Percentiles rank a stretch among this genome's conserved stretches.
Evolutionary conservation across 2,797 vertebrate genomes (phyloP).

Genomic region (Alouatta caraya): DNA sequence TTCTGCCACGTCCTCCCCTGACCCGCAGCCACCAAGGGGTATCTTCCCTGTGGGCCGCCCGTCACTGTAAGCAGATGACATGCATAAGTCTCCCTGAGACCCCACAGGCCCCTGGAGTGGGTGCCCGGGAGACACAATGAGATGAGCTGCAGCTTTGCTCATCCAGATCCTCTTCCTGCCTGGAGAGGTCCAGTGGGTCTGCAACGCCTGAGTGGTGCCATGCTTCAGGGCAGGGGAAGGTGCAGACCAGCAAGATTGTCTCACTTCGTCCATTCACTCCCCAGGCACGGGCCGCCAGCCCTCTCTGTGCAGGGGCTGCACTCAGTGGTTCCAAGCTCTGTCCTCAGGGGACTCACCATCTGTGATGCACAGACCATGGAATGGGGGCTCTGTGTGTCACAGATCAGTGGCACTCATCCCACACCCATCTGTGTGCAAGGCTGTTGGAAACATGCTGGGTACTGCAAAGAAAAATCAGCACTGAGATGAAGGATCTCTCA

Average conservation of each 20-base stretch:
- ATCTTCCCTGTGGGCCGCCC: too few relatives aligned
- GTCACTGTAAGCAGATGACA: neutral
- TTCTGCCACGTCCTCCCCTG: neutral
- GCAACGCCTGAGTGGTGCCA: rapidly evolving
- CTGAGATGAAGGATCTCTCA: too few relatives aligned
- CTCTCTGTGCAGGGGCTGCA: neutral
- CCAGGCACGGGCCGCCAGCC: rapidly evolving
- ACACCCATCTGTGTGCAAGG: rapidly evolving
- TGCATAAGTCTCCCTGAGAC: neutral
- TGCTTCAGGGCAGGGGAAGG: neutral
- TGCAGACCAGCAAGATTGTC: neutral
- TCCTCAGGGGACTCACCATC: neutral
- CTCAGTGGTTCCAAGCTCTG: neutral
- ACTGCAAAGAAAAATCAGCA: too few relatives aligned
- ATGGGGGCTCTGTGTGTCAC: neutral
- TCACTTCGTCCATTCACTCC: neutral
- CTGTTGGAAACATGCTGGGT: too few relatives aligned
- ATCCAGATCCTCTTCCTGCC: rapidly evolving
- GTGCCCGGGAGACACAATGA: neutral
- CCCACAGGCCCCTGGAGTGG: neutral
- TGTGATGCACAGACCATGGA: neutral
- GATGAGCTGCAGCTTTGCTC: rapidly evolving
- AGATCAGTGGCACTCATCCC: neutral
- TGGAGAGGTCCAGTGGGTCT: rapidly evolving
- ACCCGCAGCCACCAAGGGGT: rapidly evolving